These are phyloP conservation scores for Callorhinus ursinus DNA, from an alignment of 2,113 vertebrate species.

Conservation along the genomic window DNA sequence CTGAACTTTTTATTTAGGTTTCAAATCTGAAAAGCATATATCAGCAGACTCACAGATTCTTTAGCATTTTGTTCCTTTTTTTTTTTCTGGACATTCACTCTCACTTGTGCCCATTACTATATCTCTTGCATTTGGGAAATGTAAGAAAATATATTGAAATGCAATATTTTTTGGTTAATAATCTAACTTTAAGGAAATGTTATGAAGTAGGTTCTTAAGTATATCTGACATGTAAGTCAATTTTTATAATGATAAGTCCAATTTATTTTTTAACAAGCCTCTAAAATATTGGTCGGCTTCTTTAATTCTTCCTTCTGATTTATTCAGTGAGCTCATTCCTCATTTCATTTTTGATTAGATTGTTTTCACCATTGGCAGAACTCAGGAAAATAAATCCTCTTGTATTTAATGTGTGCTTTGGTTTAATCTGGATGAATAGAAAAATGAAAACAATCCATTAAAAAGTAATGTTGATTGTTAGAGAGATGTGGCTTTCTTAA, in stretches of 20 bases:
- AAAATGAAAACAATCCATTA: constrained; percentile 56
- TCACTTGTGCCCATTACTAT: not conserved
- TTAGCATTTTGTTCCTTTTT: not conserved
- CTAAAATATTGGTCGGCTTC: constrained; percentile 46
- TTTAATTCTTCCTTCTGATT: constrained; percentile 69
- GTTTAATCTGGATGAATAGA: constrained; percentile 47
- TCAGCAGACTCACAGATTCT: not conserved
- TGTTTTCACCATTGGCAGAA: constrained; percentile 39
- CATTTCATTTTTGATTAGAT: constrained; percentile 72
- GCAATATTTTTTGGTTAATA: not conserved
- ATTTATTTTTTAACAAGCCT: constrained; percentile 61
- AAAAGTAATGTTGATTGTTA: constrained; percentile 53
- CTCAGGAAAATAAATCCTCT: constrained; percentile 60
- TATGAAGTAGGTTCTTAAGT: constrained; percentile 51
- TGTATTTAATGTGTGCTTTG: constrained; percentile 58
- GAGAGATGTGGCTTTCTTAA: constrained; percentile 17
- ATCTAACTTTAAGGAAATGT: constrained; percentile 56
- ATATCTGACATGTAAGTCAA: constrained; percentile 48
- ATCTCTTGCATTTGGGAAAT: not conserved
- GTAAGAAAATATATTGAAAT: constrained; percentile 42
- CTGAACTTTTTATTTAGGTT: constrained; percentile 32
- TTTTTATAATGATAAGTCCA: constrained; percentile 59
- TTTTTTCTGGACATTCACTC: not conserved
- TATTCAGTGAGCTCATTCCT: constrained; percentile 57
- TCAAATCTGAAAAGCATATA: not conserved